Evolutionary conservation across 2,113 vertebrate species (phyloP), one percentile per base, ranked within the genome.

Genomic region (Paralichthys olivaceus): DNA sequence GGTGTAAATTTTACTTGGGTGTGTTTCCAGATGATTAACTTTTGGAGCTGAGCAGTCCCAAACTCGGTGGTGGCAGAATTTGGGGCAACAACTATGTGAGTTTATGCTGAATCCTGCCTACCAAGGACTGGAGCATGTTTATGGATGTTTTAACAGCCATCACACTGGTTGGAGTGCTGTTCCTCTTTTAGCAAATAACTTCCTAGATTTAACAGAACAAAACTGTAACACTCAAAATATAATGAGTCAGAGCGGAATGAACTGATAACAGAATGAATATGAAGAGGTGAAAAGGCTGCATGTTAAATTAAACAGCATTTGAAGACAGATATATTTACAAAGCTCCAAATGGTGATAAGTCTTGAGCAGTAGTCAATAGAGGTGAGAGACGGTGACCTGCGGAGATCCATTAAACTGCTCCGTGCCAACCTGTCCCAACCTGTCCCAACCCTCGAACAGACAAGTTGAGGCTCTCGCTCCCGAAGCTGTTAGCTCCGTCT

Each of bases 401-500:
- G 71, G 69, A 62, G 67, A 81, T 80, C 69, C 66, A 79, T 87
- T 78, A 60, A 79, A 78, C n/a, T 73, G 71, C 23, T 79, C 55
- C 0, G 28, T 80, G 63, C 58, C 73, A 80, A 69, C 75, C 57
- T 63, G 59, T 59, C 64, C 58, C 73, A 80, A 69, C 75, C 57
- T 63, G 59, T 59, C 64, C 74, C 72, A 15, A 59, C 61, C 61
- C n/a, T 54, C 23, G 56, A 43, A 62, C 63, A 80, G 53, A 80
- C 82, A 77, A 54, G 67, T 72, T 40, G 23, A 70, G 57, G 43
- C 69, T 64, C 49, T 63, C 22, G 57, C 28, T 58, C 81, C 84
- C 79, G 80, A 90, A 90, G 84, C 90, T 72, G n/a, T 91, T 91
- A 84, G 88, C 69, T 69, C 55, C 75, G 93, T 81, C 94, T 96